Evolutionary conservation across 2,797 vertebrate genomes (phyloP).

Genomic region (Rhabdomys pumilio): DNA sequence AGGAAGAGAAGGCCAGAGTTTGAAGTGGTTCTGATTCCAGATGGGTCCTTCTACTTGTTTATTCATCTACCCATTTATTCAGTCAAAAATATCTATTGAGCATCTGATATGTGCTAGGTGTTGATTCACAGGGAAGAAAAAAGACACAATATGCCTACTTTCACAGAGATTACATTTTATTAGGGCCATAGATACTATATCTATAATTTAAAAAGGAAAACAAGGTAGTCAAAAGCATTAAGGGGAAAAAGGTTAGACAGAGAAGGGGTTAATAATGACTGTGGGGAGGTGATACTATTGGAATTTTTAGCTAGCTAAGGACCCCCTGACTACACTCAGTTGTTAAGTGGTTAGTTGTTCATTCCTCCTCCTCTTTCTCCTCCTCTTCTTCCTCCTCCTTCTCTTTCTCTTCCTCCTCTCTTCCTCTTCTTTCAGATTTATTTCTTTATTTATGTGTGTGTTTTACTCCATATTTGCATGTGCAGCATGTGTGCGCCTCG

Average conservation of each 20-base stretch:
- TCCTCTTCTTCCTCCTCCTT: background rate
- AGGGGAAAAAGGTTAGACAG: slow-evolving; percentile 6
- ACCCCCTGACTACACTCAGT: background rate
- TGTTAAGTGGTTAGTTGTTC: background rate
- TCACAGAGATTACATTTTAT: background rate
- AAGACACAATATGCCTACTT: background rate
- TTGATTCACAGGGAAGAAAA: background rate
- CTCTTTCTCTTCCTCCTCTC: background rate
- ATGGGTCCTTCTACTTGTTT: background rate
- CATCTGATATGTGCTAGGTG: background rate
- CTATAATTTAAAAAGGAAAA: background rate
- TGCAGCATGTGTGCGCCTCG: background rate
- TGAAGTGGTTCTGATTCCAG: slow-evolving; percentile 13
- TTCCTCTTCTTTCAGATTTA: background rate
- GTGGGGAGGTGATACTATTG: fast-evolving
- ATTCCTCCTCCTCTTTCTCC: background rate
- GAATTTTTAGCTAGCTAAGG: background rate
- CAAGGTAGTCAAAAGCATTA: background rate
- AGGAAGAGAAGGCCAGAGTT: background rate
- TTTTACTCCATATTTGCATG: background rate
- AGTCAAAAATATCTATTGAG: background rate
- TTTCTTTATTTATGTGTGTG: background rate
- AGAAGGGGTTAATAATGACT: background rate
- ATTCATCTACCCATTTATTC: background rate
- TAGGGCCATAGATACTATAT: background rate